Base-by-base conservation (phyloP, 2,888 invertebrate genomes). In the Halictus quadricinctus region DNA sequence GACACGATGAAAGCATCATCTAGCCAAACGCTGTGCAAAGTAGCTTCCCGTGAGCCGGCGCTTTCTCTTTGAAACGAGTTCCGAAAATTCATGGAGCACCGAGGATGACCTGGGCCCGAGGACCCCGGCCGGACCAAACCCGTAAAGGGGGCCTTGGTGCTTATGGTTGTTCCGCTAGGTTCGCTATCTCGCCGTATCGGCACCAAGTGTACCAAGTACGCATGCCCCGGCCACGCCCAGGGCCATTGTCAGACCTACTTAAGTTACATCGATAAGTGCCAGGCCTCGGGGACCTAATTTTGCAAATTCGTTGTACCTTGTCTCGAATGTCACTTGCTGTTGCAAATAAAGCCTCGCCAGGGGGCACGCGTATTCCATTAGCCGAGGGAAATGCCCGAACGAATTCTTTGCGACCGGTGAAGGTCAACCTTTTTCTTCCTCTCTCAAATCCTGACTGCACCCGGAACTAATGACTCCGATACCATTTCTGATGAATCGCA, bases 281-380 rank as follows among this genome's bases (percentile, higher is more conserved):
- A 64, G 29, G 64, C 64, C 64, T 29, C 64, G 29, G 64, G 64
- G 64, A 29, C 64, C 64, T 64, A 64, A 64, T 64, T 64, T 29
- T 64, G 15, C 64, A 64, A 64, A 64, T 64, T 64, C 64, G 29
- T 64, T 64, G 64, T 29, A 64, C 64, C 64, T 64, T 29, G 64
- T 64, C 64, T 29, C 64, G 64, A 29, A 29, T 64, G 64, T 64
- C 64, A 29, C 64, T 29, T 64, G 29, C 29, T 64, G 64, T 64
- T 64, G 7, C 29, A 29, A 64, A 7, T 64, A 64, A 64, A 29
- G 64, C 64, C 64, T 15, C 64, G 64, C 64, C 64, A 29, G 15
- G 29, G 29, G 64, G 15, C 29, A 29, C 64, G 2, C 29, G 29
- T 29, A 64, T 64, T 64, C 64, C 64, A 64, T 64, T 64, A 64